Evolutionary conservation across 2,113 vertebrate genomes (phyloP).

Genomic region (Ailuropoda melanoleuca): DNA sequence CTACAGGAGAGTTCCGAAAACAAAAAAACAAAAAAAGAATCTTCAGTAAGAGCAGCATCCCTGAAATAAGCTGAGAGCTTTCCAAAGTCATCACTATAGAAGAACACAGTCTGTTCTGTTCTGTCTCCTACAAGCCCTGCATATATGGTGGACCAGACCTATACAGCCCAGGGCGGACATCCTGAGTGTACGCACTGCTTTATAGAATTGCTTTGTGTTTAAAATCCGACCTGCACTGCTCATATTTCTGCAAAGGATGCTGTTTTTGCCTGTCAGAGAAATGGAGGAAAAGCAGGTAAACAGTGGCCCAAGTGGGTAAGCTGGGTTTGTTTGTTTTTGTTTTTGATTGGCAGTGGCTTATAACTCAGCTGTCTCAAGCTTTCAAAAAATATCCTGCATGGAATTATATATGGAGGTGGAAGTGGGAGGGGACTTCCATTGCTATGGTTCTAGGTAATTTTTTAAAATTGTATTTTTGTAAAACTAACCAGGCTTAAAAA

Average conservation of each 20-base stretch:
- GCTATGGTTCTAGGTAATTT: not conserved
- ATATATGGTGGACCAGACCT: not conserved
- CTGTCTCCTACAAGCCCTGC: not conserved
- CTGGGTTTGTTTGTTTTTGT: not conserved
- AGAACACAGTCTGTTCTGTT: not conserved
- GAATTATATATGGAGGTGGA: not conserved
- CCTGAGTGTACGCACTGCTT: not conserved
- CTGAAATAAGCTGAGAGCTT: not conserved
- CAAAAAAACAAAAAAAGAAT: not conserved
- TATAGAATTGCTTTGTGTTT: not conserved
- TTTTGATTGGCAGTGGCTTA: not conserved
- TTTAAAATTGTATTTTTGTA: not conserved
- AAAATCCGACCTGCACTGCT: not conserved
- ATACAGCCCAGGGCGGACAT: accelerated
- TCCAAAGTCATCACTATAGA: not conserved
- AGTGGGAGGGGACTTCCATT: not conserved
- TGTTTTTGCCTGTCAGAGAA: not conserved
- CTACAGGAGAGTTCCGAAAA: not conserved
- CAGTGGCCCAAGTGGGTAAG: too few species aligned
- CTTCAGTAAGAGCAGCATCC: not conserved
- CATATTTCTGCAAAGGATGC: not conserved
- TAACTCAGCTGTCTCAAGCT: not conserved
- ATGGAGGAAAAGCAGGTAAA: not conserved
- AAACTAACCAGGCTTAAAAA: constrained; percentile 18
- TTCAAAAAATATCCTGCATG: not conserved